These are phyloP conservation scores for Agrilus cyanescens DNA, from an alignment of 2,888 invertebrate genomes.

Conservation along the genomic window DNA sequence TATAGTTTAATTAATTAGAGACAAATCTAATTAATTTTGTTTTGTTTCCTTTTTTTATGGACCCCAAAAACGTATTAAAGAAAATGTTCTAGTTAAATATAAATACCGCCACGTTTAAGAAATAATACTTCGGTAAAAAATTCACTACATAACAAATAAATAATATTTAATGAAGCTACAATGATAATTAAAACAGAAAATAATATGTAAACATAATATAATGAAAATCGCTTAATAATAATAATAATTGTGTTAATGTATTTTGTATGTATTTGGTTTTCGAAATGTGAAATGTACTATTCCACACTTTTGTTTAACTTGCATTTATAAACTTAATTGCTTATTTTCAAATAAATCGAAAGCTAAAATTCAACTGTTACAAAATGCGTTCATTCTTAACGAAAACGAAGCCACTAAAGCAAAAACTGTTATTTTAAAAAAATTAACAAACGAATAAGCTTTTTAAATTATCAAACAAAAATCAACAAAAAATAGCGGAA, in stretches of 20 bases:
- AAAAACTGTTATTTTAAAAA: no score
- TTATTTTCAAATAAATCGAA: background rate
- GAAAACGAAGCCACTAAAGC: no score
- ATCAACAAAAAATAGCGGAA: constrained; percentile 2
- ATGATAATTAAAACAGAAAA: constrained; percentile 33
- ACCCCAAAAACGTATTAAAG: no score
- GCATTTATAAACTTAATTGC: background rate
- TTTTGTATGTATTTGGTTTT: constrained; percentile 32
- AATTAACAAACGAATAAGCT: no score
- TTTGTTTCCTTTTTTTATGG: no score
- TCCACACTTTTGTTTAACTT: background rate
- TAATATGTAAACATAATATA: constrained; percentile 29
- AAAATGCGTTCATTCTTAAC: no score
- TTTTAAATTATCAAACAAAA: constrained; percentile 2
- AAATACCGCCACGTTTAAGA: no score
- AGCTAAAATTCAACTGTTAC: no score
- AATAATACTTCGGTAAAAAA: no score
- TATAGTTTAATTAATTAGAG: no score
- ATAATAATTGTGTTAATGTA: constrained; percentile 34
- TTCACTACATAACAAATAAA: constrained; percentile 4
- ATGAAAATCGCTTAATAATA: constrained; percentile 28
- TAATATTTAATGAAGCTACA: constrained; percentile 32
- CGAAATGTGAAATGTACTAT: constrained; percentile 1
- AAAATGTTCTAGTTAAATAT: no score
- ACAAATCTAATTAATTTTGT: no score